phyloP scores from a whole-genome alignment of 2,797 vertebrate species.

The Enteromius anoplus region DNA sequence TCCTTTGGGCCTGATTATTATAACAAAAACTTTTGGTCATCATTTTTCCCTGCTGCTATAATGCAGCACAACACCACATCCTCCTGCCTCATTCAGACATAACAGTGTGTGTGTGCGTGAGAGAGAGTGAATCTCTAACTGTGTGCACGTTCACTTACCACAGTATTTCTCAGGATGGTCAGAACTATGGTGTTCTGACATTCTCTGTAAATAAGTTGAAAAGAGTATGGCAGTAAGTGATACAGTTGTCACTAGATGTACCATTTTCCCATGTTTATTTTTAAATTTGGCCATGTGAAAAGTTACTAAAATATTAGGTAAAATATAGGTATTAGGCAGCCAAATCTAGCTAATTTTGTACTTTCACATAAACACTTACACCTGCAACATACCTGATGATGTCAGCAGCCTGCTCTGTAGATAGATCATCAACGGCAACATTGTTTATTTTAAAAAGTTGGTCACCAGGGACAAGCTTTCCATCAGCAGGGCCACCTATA shows the following conservation, averaged over 20 bases:
- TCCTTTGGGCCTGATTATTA: not conserved
- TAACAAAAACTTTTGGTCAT: not conserved
- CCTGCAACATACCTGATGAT: slow-evolving; percentile 69
- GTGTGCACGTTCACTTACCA: slow-evolving; percentile 71
- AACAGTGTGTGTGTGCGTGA: not conserved
- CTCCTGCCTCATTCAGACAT: not conserved
- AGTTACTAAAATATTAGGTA: not conserved
- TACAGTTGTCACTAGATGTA: not conserved
- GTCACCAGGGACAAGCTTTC: slow-evolving; percentile 82
- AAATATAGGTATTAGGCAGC: not conserved
- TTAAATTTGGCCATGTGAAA: not conserved
- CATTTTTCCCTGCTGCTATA: not conserved
- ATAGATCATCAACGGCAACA: slow-evolving; percentile 78
- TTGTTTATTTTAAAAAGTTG: slow-evolving; percentile 91
- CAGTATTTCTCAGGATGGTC: slow-evolving; percentile 86
- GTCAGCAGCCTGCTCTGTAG: slow-evolving; percentile 82
- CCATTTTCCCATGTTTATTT: not conserved
- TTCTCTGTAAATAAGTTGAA: slow-evolving; percentile 79
- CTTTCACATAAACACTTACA: not conserved
- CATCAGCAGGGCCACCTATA: slow-evolving; percentile 58
- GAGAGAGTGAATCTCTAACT: not conserved
- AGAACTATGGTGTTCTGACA: slow-evolving; percentile 82
- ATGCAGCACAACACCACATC: not conserved
- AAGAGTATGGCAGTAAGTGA: slow-evolving; percentile 18
- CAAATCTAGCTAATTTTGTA: not conserved